phyloP scores from a whole-genome alignment of 92 coral and sea anemone species.

The Siderastrea radians region DNA sequence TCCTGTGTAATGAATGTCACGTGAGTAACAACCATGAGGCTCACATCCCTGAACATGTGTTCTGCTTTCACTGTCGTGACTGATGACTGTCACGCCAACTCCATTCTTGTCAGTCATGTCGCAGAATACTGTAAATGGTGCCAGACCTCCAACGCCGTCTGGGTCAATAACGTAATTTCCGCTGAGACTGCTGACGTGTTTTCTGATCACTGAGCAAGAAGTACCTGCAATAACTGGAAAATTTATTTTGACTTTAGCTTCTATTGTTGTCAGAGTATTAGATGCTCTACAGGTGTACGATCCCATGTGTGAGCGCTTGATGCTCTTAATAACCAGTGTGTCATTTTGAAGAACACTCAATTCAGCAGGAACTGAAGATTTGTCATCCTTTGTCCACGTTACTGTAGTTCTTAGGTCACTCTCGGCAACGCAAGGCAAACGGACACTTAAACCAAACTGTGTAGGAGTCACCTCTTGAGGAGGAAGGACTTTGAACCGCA shows the following conservation, averaged over 20 bases:
- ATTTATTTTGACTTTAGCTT: conserved; percentile 35
- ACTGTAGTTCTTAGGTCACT: conserved; percentile 29
- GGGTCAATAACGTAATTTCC: conserved; percentile 68
- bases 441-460: neutral
- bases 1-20: too few relatives aligned
- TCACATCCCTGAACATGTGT: conserved; percentile 17
- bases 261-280: conserved; percentile 30
- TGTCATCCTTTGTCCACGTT: conserved; percentile 31
- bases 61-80: too few relatives aligned
- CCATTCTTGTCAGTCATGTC: too few relatives aligned
- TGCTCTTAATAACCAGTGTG: conserved; percentile 36
- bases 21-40: neutral
- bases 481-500: conserved; percentile 30
- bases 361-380: neutral
- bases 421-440: conserved; percentile 30
- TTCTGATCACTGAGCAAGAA: conserved; percentile 37
- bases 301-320: conserved; percentile 26
- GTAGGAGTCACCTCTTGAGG: conserved; percentile 5
- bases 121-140: neutral
- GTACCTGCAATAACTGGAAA: neutral
- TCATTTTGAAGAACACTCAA: conserved; percentile 34
- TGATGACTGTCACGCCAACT: too few relatives aligned
- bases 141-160: conserved; percentile 54
- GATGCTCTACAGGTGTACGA: conserved; percentile 67
- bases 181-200: neutral